A percentile compares a stretch with the other conserved stretches of the same genome.
Conservation (phyloP, 2,113 vertebrate species). For the Nicator chloris region DNA sequence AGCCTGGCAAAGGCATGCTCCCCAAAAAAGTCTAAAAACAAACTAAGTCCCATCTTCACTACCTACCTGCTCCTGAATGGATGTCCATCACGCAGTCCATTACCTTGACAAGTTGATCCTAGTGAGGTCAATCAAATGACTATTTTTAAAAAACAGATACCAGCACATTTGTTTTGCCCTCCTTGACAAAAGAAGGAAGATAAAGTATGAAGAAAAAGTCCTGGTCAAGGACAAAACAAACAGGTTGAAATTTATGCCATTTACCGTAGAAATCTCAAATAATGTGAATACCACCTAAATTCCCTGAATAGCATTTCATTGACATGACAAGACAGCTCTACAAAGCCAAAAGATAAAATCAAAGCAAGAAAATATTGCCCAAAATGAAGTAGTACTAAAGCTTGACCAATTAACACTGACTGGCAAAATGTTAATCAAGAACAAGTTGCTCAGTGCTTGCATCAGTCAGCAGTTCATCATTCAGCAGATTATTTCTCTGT, state of each 20-base stretch:
- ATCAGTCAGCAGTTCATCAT: background rate
- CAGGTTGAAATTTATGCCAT: background rate
- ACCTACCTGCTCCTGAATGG: background rate
- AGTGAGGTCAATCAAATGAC: background rate
- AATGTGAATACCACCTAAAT: background rate
- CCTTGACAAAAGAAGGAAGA: background rate
- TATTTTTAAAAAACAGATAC: background rate
- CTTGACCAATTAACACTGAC: background rate
- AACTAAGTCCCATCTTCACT: background rate
- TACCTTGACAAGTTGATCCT: background rate
- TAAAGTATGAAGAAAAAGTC: background rate
- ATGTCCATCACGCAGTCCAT: background rate
- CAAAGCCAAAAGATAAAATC: background rate
- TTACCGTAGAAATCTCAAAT: background rate
- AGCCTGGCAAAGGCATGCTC: background rate
- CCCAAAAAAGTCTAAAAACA: background rate
- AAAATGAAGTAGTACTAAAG: background rate
- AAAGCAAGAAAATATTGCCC: background rate
- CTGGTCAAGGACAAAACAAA: background rate
- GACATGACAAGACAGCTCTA: background rate
- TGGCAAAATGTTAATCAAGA: background rate
- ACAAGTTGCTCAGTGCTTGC: background rate
- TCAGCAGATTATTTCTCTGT: background rate
- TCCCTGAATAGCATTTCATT: background rate
- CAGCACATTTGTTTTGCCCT: background rate